These are phyloP conservation scores for Cordilura impudica DNA, from an alignment of 2,888 invertebrate species.

Conservation along the genomic window DNA sequence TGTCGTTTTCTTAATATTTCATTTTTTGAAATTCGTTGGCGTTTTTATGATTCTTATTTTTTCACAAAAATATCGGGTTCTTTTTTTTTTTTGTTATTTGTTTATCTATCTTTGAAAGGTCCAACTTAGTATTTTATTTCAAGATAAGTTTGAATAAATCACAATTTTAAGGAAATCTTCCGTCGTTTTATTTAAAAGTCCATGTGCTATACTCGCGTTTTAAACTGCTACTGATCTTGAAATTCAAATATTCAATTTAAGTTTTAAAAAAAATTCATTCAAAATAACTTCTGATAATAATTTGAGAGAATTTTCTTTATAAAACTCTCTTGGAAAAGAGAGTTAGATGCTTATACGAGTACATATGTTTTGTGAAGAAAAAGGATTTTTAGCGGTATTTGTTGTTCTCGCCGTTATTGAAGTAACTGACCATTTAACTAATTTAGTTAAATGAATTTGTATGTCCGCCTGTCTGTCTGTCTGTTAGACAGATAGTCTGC, in stretches of 20 bases:
- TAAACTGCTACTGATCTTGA: conserved; percentile 61
- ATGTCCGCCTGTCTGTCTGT: background rate
- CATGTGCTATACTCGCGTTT: conserved; percentile 52
- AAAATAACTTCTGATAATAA: conserved; percentile 4
- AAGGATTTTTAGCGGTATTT: conserved; percentile 21
- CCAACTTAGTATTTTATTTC: conserved; percentile 32
- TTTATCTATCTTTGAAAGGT: conserved; percentile 49
- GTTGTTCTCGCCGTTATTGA: background rate
- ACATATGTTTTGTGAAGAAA: background rate
- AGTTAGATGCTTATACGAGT: background rate
- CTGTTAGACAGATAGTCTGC: background rate
- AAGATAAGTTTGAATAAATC: conserved; percentile 50
- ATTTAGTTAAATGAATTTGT: conserved; percentile 44
- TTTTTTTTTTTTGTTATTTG: conserved; percentile 13
- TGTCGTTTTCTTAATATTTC: background rate
- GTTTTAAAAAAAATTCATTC: conserved; percentile 35
- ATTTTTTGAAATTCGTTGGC: background rate
- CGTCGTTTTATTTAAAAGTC: conserved; percentile 39
- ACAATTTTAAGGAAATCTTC: conserved; percentile 17
- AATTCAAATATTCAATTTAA: conserved; percentile 47
- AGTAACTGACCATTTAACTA: conserved; percentile 58
- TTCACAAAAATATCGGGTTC: conserved; percentile 20
- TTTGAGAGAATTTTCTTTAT: background rate
- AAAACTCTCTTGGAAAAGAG: background rate
- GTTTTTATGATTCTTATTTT: conserved; percentile 1